phyloP scores from a whole-genome alignment of 2,797 vertebrate genomes.

The Australoheros facetus region DNA sequence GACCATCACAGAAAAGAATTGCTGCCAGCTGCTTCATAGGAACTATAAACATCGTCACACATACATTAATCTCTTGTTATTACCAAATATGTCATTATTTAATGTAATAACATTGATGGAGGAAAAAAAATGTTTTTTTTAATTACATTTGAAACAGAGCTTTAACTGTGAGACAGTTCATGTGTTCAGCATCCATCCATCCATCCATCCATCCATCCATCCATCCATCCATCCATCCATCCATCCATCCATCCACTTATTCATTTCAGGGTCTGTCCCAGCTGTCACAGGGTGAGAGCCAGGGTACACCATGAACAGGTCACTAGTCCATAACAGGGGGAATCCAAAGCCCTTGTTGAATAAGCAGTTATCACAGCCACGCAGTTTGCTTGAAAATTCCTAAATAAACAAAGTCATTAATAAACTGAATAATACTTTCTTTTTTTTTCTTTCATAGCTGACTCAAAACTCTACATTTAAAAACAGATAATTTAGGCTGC shows the following conservation, averaged over 20 bases:
- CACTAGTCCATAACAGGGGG: neutral
- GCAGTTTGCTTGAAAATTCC: too few species aligned
- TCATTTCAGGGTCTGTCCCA: too few species aligned
- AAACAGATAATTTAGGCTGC: rapidly evolving
- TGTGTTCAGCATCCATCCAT: too few species aligned
- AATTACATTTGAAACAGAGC: neutral
- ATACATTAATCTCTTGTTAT: neutral
- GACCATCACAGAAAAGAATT: constrained; percentile 19
- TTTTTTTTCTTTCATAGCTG: neutral
- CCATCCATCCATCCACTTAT: neutral
- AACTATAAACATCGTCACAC: neutral
- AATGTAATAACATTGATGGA: neutral
- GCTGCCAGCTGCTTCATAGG: constrained; percentile 18
- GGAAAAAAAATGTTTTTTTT: neutral
- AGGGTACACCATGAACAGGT: neutral
- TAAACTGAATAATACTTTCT: too few species aligned
- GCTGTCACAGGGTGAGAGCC: too few species aligned
- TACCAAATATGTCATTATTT: neutral
- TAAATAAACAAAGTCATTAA: too few species aligned
- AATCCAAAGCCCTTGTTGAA: too few species aligned
- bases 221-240: too few species aligned
- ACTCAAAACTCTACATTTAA: neutral
- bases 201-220: too few species aligned
- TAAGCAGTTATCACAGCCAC: too few species aligned
- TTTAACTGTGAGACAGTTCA: rapidly evolving